Base-by-base conservation (phyloP, 2,888 invertebrate genomes). In the Cheilosia soror region DNA sequence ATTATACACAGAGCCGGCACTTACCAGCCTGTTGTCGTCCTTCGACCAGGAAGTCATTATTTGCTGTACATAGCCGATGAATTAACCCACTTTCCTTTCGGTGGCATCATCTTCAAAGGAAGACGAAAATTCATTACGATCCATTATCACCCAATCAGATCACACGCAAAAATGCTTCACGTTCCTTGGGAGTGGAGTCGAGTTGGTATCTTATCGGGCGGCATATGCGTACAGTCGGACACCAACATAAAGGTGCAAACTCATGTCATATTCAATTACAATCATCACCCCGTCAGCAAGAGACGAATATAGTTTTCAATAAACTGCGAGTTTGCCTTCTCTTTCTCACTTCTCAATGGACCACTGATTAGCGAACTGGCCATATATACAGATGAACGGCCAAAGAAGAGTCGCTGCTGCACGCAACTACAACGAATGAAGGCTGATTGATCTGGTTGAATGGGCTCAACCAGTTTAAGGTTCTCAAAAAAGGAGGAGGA, bases 231-330 rank as follows among this genome's bases (percentile, higher is more conserved):
- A 20, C 20, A 20, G 20, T 5, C 47, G 31, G 31, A 13, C 72
- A 27, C 37, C 55, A 53, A 65, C 51, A 51, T 2, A 49, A 71
- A 84, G 84, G 85, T 85, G 85, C 85, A 81, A 81, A 85, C 72
- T 85, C 85, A 81, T 85, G 85, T 85, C 85, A 85, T 81, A 85
- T 85, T 85, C 81, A 85, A 81, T 85, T 85, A 76, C 85, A 80
- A 72, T 80, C 85, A 81, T 72, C 85, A 71, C 71, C 79, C 75
- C 53, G 73, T 73, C 68, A 53, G n/a, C 40, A 27, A 20, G 3
- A 29, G 40, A 9, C 5, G 13, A 20, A 6, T 60, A 25, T 11
- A 33, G 40, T 63, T 40, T 20, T 51, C 7, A 40, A n/a, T 53
- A 5, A n/a, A 51, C 42, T 44, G 53, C 51, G 40, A 7, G n/a